phyloP scores from a whole-genome alignment of 2,888 invertebrate species.

The Ectemnius continuus region DNA sequence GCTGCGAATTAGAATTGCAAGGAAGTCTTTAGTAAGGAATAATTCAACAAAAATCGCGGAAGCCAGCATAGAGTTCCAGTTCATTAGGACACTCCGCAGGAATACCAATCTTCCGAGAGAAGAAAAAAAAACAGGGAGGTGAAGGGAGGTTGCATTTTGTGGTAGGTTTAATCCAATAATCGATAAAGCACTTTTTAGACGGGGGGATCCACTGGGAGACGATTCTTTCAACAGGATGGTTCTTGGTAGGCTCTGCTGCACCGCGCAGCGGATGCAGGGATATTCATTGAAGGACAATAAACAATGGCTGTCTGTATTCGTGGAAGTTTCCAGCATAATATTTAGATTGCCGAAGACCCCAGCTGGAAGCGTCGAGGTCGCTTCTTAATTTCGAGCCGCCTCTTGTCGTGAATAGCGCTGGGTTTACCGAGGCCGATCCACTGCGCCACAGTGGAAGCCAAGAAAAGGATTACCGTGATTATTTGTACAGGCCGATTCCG shows the following conservation, averaged over 20 bases:
- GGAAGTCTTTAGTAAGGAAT: too few relatives aligned
- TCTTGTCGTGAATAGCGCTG: conserved; percentile 53
- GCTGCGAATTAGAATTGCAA: too few relatives aligned
- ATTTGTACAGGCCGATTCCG: conserved; percentile 61
- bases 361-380: conserved; percentile 46
- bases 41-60: too few relatives aligned
- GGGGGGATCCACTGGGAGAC: too few relatives aligned
- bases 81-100: too few relatives aligned
- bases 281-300: conserved; percentile 45
- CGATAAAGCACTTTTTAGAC: too few relatives aligned
- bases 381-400: conserved; percentile 57
- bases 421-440: conserved; percentile 46
- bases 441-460: conserved; percentile 32
- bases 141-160: too few relatives aligned
- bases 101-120: too few relatives aligned
- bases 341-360: conserved; percentile 54
- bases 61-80: too few relatives aligned
- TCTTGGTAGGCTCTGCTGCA: not conserved
- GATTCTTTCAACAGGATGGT: too few relatives aligned
- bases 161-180: too few relatives aligned
- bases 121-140: too few relatives aligned
- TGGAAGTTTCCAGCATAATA: conserved; percentile 53
- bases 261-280: conserved; percentile 1
- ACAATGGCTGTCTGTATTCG: conserved; percentile 55
- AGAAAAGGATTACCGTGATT: conserved; percentile 58